Conservation (phyloP, 2,888 invertebrate species). For the Merodon equestris region DNA sequence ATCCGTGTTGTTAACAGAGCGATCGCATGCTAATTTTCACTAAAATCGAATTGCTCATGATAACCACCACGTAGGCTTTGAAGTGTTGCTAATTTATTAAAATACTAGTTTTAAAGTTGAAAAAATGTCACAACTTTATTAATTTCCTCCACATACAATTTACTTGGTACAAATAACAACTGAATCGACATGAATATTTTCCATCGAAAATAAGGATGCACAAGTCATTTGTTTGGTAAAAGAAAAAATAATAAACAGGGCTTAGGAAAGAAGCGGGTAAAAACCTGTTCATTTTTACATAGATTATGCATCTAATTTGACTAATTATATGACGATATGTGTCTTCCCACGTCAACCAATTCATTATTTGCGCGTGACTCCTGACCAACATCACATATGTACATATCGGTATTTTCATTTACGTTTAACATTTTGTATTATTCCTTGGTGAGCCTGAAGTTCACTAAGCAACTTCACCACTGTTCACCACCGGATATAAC, state of each 20-base stretch:
- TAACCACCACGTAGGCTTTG: too few species aligned
- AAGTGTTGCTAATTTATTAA: slow-evolving; percentile 1
- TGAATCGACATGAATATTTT: too few species aligned
- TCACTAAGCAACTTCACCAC: slow-evolving; percentile 22
- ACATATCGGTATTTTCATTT: slow-evolving; percentile 54
- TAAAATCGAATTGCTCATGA: too few species aligned
- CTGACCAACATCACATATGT: slow-evolving; percentile 55
- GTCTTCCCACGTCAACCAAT: slow-evolving; percentile 50
- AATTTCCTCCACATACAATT: too few species aligned
- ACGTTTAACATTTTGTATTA: neutral
- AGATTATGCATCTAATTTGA: slow-evolving; percentile 2
- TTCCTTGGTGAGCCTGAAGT: slow-evolving; percentile 19
- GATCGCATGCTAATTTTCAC: neutral
- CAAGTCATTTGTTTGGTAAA: slow-evolving; percentile 8
- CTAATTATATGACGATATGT: slow-evolving; percentile 1
- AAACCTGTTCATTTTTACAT: slow-evolving; percentile 22
- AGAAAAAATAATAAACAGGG: neutral
- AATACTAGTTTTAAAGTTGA: slow-evolving; percentile 4
- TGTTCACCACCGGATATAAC: slow-evolving; percentile 35
- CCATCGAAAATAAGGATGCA: neutral
- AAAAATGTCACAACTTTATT: neutral
- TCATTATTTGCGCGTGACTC: slow-evolving; percentile 73
- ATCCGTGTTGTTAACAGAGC: slow-evolving; percentile 48
- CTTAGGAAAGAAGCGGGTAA: neutral
- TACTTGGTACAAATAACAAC: too few species aligned